These are phyloP conservation scores for Cebus imitator DNA, from an alignment of 2,113 vertebrate species.

Conservation along the genomic window DNA sequence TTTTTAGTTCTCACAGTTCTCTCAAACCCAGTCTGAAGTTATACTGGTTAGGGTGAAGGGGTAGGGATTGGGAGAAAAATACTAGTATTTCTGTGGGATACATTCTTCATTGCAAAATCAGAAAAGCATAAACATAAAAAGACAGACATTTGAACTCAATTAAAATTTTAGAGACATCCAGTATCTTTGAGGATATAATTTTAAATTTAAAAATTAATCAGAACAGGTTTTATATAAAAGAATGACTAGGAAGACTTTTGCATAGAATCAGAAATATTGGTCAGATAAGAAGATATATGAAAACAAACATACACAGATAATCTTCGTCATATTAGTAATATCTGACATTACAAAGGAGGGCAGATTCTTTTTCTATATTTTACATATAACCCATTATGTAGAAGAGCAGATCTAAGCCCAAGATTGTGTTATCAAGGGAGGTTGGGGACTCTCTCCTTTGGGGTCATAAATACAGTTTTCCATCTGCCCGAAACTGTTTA, in stretches of 20 bases:
- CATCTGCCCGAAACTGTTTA: constrained; percentile 78
- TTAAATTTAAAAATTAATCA: background rate
- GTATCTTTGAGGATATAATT: background rate
- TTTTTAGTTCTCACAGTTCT: background rate
- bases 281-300: background rate
- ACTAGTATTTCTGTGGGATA: background rate
- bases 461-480: constrained; percentile 73
- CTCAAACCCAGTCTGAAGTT: background rate
- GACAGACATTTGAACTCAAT: background rate
- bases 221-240: constrained; percentile 49
- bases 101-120: background rate
- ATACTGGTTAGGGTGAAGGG: background rate
- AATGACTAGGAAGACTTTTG: background rate
- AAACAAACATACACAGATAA: background rate
- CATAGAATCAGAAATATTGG: background rate
- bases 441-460: constrained; percentile 35
- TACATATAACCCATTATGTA: background rate
- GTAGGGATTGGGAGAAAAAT: background rate
- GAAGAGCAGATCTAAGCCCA: constrained; percentile 53
- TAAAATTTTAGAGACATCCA: background rate
- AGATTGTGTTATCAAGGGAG: constrained; percentile 47
- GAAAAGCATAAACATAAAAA: background rate
- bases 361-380: background rate
- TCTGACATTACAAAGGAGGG: background rate
- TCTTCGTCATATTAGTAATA: background rate